phyloP scores from a whole-genome alignment of 2,113 vertebrate species.

The Gnathonemus longibarbis region DNA sequence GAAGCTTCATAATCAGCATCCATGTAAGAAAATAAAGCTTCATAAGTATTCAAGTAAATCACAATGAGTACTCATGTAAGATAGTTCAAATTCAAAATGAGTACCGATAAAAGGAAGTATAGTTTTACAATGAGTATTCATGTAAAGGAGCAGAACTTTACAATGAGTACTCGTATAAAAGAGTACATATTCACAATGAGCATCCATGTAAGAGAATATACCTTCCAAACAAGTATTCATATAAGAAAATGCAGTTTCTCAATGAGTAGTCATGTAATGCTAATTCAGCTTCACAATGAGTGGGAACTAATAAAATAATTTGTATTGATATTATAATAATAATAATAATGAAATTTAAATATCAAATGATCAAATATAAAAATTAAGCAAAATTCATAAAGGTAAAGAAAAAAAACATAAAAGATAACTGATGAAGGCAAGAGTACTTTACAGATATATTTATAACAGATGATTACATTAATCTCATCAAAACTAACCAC shows the following conservation, averaged over 20 bases:
- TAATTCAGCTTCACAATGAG: neutral
- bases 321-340: too few relatives aligned
- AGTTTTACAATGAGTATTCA: neutral
- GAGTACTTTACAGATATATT: neutral
- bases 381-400: neutral
- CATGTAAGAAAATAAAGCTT: neutral
- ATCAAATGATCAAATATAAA: neutral
- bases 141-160: neutral
- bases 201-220: neutral
- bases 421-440: neutral
- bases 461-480: neutral
- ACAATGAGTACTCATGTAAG: neutral
- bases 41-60: neutral
- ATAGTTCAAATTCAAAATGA: neutral
- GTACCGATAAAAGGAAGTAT: neutral
- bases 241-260: neutral
- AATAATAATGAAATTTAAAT: neutral
- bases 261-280: neutral
- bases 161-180: neutral
- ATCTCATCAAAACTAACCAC: neutral
- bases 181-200: neutral
- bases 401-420: neutral
- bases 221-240: neutral
- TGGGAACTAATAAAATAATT: neutral
- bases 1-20: neutral